Evolutionary conservation across 2,797 vertebrate species (phyloP).

Genomic region (Propithecus perrieri): DNA sequence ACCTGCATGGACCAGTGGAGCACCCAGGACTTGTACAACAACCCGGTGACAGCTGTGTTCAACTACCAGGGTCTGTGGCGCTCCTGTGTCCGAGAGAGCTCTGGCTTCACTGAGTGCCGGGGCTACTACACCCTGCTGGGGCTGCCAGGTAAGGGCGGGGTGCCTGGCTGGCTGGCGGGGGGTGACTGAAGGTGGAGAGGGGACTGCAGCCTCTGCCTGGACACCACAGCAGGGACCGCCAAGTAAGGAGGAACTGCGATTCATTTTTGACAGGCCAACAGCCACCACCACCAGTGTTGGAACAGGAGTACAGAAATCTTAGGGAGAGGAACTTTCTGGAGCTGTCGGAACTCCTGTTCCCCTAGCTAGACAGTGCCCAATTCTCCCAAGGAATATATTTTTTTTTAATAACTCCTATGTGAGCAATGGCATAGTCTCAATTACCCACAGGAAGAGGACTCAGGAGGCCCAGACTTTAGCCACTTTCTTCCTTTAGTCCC

Average conservation of each 20-base stretch:
- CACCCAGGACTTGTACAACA: slow-evolving; percentile 92
- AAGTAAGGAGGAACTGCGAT: neutral
- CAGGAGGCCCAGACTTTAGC: neutral
- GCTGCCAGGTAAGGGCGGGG: slow-evolving; percentile 89
- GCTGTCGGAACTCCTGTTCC: neutral
- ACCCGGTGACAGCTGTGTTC: slow-evolving; percentile 89
- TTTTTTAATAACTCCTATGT: neutral
- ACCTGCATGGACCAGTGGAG: slow-evolving; percentile 95
- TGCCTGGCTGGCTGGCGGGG: neutral
- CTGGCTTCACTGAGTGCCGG: slow-evolving; percentile 93
- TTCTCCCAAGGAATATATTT: neutral
- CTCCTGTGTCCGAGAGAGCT: slow-evolving; percentile 91
- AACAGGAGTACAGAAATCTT: neutral
- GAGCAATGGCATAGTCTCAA: neutral
- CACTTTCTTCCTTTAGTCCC: neutral
- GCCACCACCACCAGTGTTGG: neutral
- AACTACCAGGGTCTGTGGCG: slow-evolving; percentile 93
- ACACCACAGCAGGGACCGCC: neutral
- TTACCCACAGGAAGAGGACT: neutral
- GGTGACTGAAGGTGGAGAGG: neutral
- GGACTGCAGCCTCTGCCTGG: neutral
- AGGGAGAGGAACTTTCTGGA: neutral
- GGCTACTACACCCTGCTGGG: slow-evolving; percentile 94
- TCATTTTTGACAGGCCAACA: neutral
- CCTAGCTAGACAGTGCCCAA: neutral